A percentile compares a stretch with the other conserved stretches of the same genome.
These are phyloP conservation scores for Diplodus puntazzo DNA, from an alignment of 2,797 vertebrate genomes.

Conservation along the genomic window DNA sequence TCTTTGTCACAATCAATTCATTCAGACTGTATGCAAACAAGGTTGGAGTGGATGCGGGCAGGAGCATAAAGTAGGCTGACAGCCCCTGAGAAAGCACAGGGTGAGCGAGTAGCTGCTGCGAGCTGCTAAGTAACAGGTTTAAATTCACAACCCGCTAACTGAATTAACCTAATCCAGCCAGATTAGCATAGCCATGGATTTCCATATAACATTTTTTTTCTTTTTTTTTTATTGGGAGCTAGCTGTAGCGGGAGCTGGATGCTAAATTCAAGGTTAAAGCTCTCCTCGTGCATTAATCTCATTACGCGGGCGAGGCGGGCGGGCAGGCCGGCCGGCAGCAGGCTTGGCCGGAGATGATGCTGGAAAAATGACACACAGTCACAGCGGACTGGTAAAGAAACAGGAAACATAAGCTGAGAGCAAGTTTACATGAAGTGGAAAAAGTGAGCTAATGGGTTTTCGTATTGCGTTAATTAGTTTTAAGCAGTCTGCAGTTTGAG, in stretches of 20 bases:
- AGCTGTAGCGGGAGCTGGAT: conserved; percentile 47
- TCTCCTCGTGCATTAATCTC: conserved; percentile 69
- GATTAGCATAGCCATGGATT: conserved; percentile 76
- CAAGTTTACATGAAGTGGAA: conserved; percentile 41
- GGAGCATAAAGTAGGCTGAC: conserved; percentile 70
- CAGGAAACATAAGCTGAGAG: conserved; percentile 31
- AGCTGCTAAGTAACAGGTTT: conserved; percentile 70
- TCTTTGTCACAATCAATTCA: conserved; percentile 72
- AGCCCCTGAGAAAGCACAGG: conserved; percentile 62
- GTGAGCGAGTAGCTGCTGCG: conserved; percentile 57
- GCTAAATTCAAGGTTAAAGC: conserved; percentile 78
- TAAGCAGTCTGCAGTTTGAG: conserved; percentile 22
- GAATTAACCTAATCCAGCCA: conserved; percentile 69
- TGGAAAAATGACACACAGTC: conserved; percentile 45
- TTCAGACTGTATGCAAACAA: conserved; percentile 65
- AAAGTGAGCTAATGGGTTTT: conserved; percentile 42
- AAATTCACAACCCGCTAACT: conserved; percentile 74
- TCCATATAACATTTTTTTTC: conserved; percentile 50
- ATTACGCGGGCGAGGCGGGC: conserved; percentile 50
- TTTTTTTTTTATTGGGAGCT: conserved; percentile 51
- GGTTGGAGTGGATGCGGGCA: conserved; percentile 59
- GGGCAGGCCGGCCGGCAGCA: conserved; percentile 35
- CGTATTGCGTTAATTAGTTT: conserved; percentile 25
- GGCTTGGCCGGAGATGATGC: conserved; percentile 48
- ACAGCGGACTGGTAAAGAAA: conserved; percentile 12